phyloP scores from a whole-genome alignment of 2,113 vertebrate species.

The Elephas maximus region DNA sequence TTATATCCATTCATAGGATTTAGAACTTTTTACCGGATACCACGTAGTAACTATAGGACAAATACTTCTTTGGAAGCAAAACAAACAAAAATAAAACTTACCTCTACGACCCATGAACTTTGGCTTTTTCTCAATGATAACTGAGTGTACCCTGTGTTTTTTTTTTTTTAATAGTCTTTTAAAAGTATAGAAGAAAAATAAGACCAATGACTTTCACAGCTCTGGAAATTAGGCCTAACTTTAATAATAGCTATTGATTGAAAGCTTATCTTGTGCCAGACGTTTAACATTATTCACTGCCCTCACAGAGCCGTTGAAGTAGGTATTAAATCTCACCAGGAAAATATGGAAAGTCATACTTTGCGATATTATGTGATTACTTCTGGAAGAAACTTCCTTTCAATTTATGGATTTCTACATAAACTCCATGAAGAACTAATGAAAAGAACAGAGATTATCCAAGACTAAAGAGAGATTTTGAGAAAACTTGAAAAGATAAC shows the following conservation, averaged over 20 bases:
- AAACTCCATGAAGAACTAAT: conserved; percentile 17
- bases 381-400: conserved; percentile 3
- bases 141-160: not conserved
- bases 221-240: conserved; percentile 56
- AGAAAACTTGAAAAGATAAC: conserved; percentile 45
- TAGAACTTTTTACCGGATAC: not conserved
- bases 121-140: conserved; percentile 10
- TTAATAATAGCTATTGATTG: conserved; percentile 44
- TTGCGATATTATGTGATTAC: not conserved
- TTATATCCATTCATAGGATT: not conserved
- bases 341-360: conserved; percentile 37
- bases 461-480: conserved; percentile 1
- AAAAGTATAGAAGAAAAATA: not conserved
- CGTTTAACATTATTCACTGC: conserved; percentile 2
- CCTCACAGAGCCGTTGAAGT: conserved; percentile 8
- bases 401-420: conserved; percentile 37
- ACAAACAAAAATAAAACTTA: not conserved
- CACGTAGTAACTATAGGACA: not conserved
- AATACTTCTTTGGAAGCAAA: not conserved
- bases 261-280: not conserved
- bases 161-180: not conserved
- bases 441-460: not conserved
- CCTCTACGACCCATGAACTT: not conserved
- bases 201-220: not conserved
- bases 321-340: not conserved